These are phyloP conservation scores for Arctopsyche grandis DNA, from an alignment of 1,140 invertebrate genomes.

Conservation along the genomic window DNA sequence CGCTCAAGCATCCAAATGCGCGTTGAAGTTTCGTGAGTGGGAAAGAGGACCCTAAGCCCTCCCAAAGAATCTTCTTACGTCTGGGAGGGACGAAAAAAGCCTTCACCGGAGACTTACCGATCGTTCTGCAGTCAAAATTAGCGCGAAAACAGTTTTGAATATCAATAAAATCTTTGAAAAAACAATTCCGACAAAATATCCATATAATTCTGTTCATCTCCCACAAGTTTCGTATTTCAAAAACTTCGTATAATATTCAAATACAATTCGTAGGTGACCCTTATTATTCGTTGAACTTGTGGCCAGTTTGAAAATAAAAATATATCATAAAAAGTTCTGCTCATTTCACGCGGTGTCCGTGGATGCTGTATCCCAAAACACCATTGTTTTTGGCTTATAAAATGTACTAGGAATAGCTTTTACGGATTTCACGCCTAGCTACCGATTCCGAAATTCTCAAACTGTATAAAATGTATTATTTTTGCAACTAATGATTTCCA, in stretches of 20 bases:
- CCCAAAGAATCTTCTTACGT: constrained; percentile 33
- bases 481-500: neutral
- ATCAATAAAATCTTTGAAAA: neutral
- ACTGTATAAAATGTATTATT: neutral
- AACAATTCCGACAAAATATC: neutral
- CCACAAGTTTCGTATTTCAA: no score
- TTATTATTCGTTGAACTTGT: no score
- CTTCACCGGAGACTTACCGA: neutral
- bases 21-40: constrained; percentile 49
- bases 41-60: constrained; percentile 22
- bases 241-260: no score
- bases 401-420: neutral
- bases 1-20: constrained; percentile 53
- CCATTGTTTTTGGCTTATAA: neutral
- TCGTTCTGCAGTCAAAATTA: constrained; percentile 4
- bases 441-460: neutral
- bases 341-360: no score
- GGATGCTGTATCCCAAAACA: no score
- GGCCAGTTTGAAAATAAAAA: no score
- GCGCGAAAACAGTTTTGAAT: constrained; percentile 28
- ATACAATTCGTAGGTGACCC: no score
- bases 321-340: no score
- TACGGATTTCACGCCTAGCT: neutral
- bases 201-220: neutral
- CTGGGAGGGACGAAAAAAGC: constrained; percentile 16